These are phyloP conservation scores for Exephanes ischioxanthus DNA, from an alignment of 2,888 invertebrate species.

Conservation along the genomic window DNA sequence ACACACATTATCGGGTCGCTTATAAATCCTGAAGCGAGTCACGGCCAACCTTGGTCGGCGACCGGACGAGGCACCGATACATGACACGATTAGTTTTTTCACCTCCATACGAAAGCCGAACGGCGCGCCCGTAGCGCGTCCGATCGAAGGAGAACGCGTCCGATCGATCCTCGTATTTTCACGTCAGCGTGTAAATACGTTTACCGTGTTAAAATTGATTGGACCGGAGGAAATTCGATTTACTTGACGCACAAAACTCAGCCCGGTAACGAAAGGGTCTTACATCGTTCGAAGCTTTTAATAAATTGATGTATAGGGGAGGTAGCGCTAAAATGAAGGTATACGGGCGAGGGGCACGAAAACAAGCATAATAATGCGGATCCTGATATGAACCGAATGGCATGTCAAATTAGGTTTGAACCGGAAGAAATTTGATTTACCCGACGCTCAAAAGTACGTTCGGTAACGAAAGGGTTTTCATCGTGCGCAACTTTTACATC, in stretches of 20 bases:
- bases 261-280: too few species aligned
- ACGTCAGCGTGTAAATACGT: not conserved
- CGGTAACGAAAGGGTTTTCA: too few species aligned
- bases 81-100: conserved; percentile 45
- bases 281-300: too few species aligned
- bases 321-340: too few species aligned
- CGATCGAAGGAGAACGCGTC: conserved; percentile 39
- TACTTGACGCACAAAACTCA: not conserved
- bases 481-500: too few species aligned
- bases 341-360: too few species aligned
- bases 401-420: too few species aligned
- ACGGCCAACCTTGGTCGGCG: conserved; percentile 31
- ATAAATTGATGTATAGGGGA: too few species aligned
- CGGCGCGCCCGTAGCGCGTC: conserved; percentile 29
- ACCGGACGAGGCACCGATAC: conserved; percentile 41
- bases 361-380: too few species aligned
- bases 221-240: not conserved
- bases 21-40: conserved; percentile 39
- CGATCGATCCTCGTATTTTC: conserved; percentile 14
- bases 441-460: too few species aligned
- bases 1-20: not conserved
- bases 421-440: too few species aligned
- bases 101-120: conserved; percentile 33
- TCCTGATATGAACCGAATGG: too few species aligned
- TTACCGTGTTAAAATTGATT: not conserved